A percentile compares a stretch with the other conserved stretches of the same genome.
phyloP scores from a whole-genome alignment of 2,888 invertebrate species.

The Pseudeuparius sepicola region DNA sequence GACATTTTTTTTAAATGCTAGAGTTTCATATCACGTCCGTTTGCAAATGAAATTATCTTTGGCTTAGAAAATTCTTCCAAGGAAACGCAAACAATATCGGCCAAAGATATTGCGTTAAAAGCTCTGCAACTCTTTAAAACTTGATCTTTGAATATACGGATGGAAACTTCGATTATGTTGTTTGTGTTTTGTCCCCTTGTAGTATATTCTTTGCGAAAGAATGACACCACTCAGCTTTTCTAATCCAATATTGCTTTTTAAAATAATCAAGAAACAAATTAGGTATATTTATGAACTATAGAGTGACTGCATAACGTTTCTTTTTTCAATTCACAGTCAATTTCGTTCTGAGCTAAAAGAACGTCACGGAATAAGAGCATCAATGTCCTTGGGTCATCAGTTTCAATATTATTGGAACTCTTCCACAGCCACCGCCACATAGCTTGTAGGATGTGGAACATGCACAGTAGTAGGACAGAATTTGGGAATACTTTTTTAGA shows the following conservation, averaged over 20 bases:
- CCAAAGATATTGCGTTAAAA: conserved; percentile 2
- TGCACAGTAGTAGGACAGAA: conserved; percentile 7
- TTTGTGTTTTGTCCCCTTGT: no score
- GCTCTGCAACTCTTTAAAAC: conserved; percentile 3
- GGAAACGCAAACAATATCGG: neutral
- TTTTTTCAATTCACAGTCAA: conserved; percentile 8
- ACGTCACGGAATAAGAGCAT: conserved; percentile 8
- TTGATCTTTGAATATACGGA: neutral
- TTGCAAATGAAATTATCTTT: conserved; percentile 12
- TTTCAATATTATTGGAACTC: conserved; percentile 3
- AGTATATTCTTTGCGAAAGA: conserved; percentile 4
- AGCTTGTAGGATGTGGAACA: conserved; percentile 8
- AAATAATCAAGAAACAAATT: conserved; percentile 6
- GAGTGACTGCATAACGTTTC: neutral
- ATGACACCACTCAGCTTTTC: conserved; percentile 1
- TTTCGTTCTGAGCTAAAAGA: conserved; percentile 7
- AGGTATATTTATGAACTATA: conserved; percentile 9
- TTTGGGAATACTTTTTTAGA: conserved; percentile 9
- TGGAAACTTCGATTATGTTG: conserved; percentile 1
- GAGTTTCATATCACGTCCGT: conserved; percentile 12
- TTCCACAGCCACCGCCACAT: conserved; percentile 10
- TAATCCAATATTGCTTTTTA: neutral
- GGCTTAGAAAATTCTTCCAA: conserved; percentile 12
- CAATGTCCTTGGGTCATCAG: conserved; percentile 2
- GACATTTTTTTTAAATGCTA: conserved; percentile 8